Percentiles rank a stretch among this genome's conserved stretches.
phyloP scores from a whole-genome alignment of 1,140 invertebrate species.

The Brachionus paranguensis region DNA sequence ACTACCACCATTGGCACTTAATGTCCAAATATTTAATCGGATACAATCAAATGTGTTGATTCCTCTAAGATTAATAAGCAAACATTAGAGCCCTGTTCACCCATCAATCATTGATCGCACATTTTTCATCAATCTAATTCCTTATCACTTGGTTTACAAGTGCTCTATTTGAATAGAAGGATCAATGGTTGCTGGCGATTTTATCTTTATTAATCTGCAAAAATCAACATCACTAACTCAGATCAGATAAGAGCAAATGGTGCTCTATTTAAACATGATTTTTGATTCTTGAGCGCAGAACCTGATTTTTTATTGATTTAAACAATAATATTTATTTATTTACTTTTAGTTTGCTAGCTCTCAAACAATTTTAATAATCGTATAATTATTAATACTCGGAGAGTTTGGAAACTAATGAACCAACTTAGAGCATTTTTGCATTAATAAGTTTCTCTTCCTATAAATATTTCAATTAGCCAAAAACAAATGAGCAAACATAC shows the following conservation, averaged over 20 bases:
- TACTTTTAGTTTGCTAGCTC: neutral
- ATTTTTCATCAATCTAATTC: neutral
- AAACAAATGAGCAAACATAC: neutral
- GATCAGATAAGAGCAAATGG: neutral
- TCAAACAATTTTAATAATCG: neutral
- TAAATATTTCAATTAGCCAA: neutral
- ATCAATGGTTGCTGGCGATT: neutral
- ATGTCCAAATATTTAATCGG: neutral
- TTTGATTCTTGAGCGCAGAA: neutral
- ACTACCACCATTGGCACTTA: neutral
- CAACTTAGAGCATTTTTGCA: neutral
- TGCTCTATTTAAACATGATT: neutral
- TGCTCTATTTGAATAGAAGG: neutral
- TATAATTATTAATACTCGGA: neutral
- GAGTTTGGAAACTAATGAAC: neutral
- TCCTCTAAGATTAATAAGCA: neutral
- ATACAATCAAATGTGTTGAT: neutral
- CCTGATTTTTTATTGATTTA: neutral
- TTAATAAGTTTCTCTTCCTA: neutral
- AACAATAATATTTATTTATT: neutral
- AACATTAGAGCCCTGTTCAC: neutral
- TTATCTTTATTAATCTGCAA: neutral
- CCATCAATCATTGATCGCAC: neutral
- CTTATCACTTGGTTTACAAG: neutral
- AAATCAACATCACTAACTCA: neutral